phyloP scores from a whole-genome alignment of 2,888 invertebrate genomes.

The Drosophila lacicola region DNA sequence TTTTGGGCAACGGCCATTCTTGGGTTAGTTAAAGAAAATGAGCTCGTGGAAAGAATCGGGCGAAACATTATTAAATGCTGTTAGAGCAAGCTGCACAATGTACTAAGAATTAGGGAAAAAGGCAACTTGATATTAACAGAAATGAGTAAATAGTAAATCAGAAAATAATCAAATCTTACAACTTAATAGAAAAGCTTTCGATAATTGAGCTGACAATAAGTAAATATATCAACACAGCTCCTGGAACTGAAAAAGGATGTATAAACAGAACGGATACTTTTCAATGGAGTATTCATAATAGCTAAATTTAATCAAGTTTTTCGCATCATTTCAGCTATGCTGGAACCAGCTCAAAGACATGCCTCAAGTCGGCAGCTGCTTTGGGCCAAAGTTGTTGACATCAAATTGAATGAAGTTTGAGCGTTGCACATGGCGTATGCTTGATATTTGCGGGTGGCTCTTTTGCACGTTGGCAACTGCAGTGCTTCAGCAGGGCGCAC shows the following conservation, averaged over 20 bases:
- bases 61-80: conserved; percentile 8
- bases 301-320: conserved; percentile 12
- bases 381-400: conserved; percentile 22
- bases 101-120: too few relatives aligned
- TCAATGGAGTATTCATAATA: background rate
- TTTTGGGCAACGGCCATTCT: conserved; percentile 8
- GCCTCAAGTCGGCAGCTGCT: conserved; percentile 10
- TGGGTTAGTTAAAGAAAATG: conserved; percentile 36
- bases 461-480: conserved; percentile 29
- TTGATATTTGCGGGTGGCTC: conserved; percentile 51
- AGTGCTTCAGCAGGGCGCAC: conserved; percentile 37
- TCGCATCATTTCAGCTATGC: conserved; percentile 10
- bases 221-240: background rate
- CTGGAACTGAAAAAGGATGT: background rate
- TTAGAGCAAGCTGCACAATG: background rate
- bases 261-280: too few relatives aligned
- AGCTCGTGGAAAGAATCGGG: conserved; percentile 25
- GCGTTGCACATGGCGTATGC: conserved; percentile 48
- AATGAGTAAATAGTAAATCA: too few relatives aligned
- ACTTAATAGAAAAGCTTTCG: too few relatives aligned
- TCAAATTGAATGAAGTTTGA: conserved; percentile 34
- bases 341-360: conserved; percentile 1
- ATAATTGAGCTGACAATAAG: too few relatives aligned
- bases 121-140: too few relatives aligned
- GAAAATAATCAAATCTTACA: too few relatives aligned